Evolutionary conservation across 2,888 invertebrate species (phyloP), one percentile per base, ranked within the genome.

Genomic region (Cetonia aurata): DNA sequence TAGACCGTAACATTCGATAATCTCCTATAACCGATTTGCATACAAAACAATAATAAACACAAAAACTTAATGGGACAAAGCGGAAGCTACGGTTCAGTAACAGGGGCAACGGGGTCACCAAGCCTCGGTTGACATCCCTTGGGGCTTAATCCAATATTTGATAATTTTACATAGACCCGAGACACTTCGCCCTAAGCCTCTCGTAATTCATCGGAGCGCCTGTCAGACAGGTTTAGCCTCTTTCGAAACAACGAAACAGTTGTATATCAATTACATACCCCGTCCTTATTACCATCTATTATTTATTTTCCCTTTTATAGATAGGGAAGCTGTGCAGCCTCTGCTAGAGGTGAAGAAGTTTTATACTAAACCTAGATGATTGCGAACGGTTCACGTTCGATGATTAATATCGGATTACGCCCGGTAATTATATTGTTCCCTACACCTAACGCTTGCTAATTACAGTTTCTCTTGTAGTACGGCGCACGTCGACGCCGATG

Each of bases 321-420:
- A 42, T 15, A n/a, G 33, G 33, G 10, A 33, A 37, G 10, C 37
- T n/a, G 33, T 6, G 25, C n/a, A 10, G 53, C 3, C 12, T 53
- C 10, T 2, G 53, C 13, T 25, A 53, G 13, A 53, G 9, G 25
- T 17, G 53, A 13, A n/a, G 31, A 1, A 25, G n/a, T 53, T 25
- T 33, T 13, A 53, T 25, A 13, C 25, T 10, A 53, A 31, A 33
- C 3, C 1, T 44, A n/a, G 13, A 13, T 44, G 13, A 41, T 41
- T 41, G 8, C 42, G 13, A 6, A 44, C 19, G 53, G 9, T 33
- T 42, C 42, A 59, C 69, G 60, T 48, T 25, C 50, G 53, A 60
- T 69, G 60, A 69, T 69, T 60, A 69, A 69, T 69, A 69, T 69
- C 60, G 69, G 69, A 69, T 69, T 62, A 69, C 62, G 33, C 25